Evolutionary conservation across 2,888 invertebrate species (phyloP), one percentile per base, ranked within the genome.

Genomic region (Caenorhabditis sinica): DNA sequence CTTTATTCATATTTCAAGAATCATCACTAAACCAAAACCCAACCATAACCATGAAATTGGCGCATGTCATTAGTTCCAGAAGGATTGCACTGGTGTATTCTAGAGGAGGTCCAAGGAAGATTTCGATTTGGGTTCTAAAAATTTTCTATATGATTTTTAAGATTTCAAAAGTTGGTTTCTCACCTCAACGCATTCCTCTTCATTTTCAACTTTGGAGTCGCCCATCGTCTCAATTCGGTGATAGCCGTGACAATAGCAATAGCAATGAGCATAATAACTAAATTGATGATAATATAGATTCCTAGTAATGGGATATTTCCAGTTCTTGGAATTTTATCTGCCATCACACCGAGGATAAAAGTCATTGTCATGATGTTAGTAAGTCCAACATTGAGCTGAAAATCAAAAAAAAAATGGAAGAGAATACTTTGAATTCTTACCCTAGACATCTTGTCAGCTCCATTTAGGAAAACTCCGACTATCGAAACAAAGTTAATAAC

Each of bases 361-460:
- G 81, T 82, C 81, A 82, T 82, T 8, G 81, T 82, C 81, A 82
- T 82, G n/a, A 82, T 74, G 36, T 82, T 74, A 11, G 81, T 82
- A 25, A 82, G 74, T 20, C 81, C 81, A 0, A 82, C 74, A 28
- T 61, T 75, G 13, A 74, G 53, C 74, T 81, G 66, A 58, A 73
- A 72, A 17, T 51, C 45, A 17, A 17, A 45, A 17, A 45, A 17
- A 45, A 11, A 45, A 8, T 36, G 36, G 6, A 36, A 5, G 17
- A 45, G 4, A 45, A 11, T 20, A 40, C 2, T 63, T 28, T 8
- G n/a, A 20, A 23, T 23, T 51, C 51, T 56, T 11, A 81, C 81
- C 69, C 74, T 68, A 20, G 74, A 66, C 74, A 82, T 73, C 33
- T 51, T 58, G 51, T 74, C 69, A 4, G 81, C 45, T 23, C 56